These are phyloP conservation scores for Hypocryptadius cinnamomeus DNA, from an alignment of 2,113 vertebrate species.

Conservation along the genomic window DNA sequence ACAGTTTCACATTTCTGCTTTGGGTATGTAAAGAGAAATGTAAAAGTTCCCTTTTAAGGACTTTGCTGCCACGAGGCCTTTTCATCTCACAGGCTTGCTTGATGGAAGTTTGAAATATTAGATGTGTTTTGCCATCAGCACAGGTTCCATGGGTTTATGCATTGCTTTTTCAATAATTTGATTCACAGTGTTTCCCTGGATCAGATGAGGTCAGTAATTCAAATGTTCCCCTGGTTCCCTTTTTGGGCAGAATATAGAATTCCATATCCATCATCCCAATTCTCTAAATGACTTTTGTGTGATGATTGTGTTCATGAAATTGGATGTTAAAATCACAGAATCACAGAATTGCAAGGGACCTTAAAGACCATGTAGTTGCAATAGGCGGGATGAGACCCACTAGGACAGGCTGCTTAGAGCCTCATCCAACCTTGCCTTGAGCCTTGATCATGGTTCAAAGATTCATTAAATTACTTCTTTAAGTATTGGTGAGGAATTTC, in stretches of 20 bases:
- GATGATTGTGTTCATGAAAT: not conserved
- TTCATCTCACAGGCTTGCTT: not conserved
- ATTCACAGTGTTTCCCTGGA: not conserved
- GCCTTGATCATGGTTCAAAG: not conserved
- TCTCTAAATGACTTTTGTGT: not conserved
- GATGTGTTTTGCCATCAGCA: not conserved
- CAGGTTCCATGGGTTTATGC: not conserved
- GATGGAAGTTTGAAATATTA: not conserved
- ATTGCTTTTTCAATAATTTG: not conserved
- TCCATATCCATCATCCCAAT: not conserved
- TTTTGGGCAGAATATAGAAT: not conserved
- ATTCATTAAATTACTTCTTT: not conserved
- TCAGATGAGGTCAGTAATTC: not conserved
- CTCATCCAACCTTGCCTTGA: not conserved
- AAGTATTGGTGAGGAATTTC: not conserved
- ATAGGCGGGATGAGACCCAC: not conserved
- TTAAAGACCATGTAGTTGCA: no score
- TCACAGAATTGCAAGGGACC: not conserved
- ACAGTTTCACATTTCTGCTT: not conserved
- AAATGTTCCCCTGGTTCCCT: not conserved
- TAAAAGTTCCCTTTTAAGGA: not conserved
- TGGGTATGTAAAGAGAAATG: accelerated
- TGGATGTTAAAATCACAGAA: not conserved
- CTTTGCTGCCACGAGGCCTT: not conserved
- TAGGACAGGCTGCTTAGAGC: not conserved